Percentiles rank a stretch among this genome's conserved stretches.
These are phyloP conservation scores for Caenorhabditis doughertyi DNA, from an alignment of 2,888 invertebrate species.

Conservation along the genomic window DNA sequence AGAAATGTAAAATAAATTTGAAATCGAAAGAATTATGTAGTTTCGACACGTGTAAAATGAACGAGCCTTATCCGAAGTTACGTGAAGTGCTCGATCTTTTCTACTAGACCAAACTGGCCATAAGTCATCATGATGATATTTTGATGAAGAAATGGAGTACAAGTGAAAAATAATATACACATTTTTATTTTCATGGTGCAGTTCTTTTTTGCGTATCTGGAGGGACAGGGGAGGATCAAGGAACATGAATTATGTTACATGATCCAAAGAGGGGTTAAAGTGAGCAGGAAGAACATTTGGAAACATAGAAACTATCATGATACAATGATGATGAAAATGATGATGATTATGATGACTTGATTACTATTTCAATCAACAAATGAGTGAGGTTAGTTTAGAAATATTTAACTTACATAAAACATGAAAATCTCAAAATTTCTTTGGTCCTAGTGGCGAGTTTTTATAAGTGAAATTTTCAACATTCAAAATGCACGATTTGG, in stretches of 20 bases:
- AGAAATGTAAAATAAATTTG: conserved; percentile 20
- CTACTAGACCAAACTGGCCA: no score
- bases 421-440: conserved; percentile 32
- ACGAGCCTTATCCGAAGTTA: no score
- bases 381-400: neutral
- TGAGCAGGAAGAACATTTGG: conserved; percentile 9
- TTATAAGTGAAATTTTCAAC: conserved; percentile 33
- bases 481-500: conserved; percentile 24
- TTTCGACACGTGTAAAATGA: no score
- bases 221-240: neutral
- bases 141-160: neutral
- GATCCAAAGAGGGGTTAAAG: neutral
- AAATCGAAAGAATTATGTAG: no score
- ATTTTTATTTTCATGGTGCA: neutral
- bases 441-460: conserved; percentile 53
- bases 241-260: conserved; percentile 10
- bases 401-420: conserved; percentile 12
- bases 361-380: conserved; percentile 12
- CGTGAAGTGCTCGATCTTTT: no score
- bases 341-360: conserved; percentile 15
- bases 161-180: neutral
- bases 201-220: neutral
- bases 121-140: no score
- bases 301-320: conserved; percentile 11
- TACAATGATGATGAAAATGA: conserved; percentile 26